A percentile compares a stretch with the other conserved stretches of the same genome.
phyloP scores from a whole-genome alignment of 2,888 invertebrate genomes.

The Nowickia ferox region DNA sequence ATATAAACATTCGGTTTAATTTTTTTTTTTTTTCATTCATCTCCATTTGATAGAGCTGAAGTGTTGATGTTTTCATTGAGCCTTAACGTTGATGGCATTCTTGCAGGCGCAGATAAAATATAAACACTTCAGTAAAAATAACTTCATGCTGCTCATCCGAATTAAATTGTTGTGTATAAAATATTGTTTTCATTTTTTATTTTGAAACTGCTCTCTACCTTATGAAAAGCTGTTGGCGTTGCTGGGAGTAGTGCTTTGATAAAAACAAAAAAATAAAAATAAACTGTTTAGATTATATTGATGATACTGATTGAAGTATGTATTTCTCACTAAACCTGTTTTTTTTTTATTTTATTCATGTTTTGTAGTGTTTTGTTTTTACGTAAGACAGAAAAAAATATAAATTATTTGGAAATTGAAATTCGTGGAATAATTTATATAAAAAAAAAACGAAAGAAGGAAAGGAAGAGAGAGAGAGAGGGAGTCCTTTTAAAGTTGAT shows the following conservation, averaged over 20 bases:
- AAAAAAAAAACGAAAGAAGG: background rate
- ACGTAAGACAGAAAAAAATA: background rate
- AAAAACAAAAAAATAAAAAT: background rate
- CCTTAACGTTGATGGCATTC: constrained; percentile 30
- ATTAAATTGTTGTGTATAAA: constrained; percentile 10
- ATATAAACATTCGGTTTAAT: constrained; percentile 8
- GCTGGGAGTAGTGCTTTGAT: background rate
- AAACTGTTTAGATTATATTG: background rate
- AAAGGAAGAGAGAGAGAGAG: too few species aligned
- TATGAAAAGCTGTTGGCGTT: constrained; percentile 6
- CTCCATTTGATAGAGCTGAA: constrained; percentile 7
- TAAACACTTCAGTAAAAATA: constrained; percentile 14
- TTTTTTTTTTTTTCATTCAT: background rate
- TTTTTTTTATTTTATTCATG: background rate
- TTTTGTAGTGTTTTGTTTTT: constrained; percentile 3
- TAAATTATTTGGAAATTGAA: constrained; percentile 5
- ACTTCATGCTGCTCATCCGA: background rate
- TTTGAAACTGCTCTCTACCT: constrained; percentile 3
- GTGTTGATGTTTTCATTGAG: constrained; percentile 40
- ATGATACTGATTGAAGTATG: constrained; percentile 37
- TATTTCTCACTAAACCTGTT: background rate
- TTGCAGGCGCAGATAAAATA: constrained; percentile 7
- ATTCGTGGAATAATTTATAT: constrained; percentile 35
- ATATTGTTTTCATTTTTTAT: constrained; percentile 11
- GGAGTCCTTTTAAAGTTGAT: background rate